Percentiles rank a stretch among this genome's conserved stretches.
Evolutionary conservation across 2,113 vertebrate species (phyloP).

Genomic region (Sinocyclocheilus grahami): DNA sequence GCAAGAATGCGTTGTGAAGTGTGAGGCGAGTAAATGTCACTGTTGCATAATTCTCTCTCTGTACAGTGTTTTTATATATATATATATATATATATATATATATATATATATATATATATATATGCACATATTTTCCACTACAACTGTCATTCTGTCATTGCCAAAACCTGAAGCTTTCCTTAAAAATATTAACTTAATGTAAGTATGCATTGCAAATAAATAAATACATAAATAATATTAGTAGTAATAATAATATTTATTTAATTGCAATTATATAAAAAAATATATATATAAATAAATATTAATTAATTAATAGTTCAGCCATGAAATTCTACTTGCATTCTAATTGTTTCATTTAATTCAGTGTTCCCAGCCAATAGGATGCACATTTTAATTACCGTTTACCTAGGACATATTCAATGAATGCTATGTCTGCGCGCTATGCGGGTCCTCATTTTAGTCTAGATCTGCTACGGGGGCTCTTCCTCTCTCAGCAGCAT

Average conservation of each 20-base stretch:
- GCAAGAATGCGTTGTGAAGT: no score
- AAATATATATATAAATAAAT: not conserved
- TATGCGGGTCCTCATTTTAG: not conserved
- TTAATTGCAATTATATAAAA: not conserved
- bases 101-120: no score
- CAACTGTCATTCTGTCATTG: not conserved
- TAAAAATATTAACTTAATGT: not conserved
- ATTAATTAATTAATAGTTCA: not conserved
- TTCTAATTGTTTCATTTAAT: no score
- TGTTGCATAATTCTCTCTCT: no score
- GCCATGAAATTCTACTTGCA: no score
- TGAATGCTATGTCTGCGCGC: not conserved
- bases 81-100: no score
- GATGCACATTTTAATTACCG: no score
- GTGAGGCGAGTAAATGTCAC: no score
- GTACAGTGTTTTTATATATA: no score
- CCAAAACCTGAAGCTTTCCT: not conserved
- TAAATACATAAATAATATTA: not conserved
- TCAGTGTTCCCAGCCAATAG: no score
- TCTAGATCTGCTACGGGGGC: not conserved
- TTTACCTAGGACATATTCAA: no score
- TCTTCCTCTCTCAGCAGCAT: not conserved
- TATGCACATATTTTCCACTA: not conserved
- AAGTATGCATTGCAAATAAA: not conserved
- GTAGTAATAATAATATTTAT: not conserved